phyloP scores from a whole-genome alignment of 1,140 invertebrate genomes.

The Laupala kohalensis region DNA sequence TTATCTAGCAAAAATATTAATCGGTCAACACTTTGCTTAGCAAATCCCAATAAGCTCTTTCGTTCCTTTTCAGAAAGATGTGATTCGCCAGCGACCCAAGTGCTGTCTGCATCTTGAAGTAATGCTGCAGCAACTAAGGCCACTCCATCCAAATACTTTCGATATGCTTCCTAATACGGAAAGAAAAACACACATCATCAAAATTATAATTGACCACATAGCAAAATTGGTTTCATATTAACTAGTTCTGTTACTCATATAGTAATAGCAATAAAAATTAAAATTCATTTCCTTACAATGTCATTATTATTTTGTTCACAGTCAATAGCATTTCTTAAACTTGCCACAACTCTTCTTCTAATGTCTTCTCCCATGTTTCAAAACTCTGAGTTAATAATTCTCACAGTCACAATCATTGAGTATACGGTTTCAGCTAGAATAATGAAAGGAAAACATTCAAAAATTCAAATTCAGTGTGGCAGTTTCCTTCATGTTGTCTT shows the following conservation, averaged over 20 bases:
- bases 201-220: not conserved
- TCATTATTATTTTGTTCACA: constrained; percentile 5
- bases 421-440: too few relatives aligned
- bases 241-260: not conserved
- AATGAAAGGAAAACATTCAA: too few relatives aligned
- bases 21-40: constrained; percentile 14
- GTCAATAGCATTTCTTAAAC: constrained; percentile 4
- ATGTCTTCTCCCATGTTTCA: not conserved
- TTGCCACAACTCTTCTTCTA: not conserved
- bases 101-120: constrained; percentile 8
- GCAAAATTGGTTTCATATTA: not conserved
- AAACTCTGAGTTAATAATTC: not conserved
- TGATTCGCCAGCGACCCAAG: not conserved
- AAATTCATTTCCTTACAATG: not conserved
- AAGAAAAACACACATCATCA: not conserved
- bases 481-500: too few relatives aligned
- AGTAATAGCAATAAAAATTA: not conserved
- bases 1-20: constrained; percentile 12
- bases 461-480: too few relatives aligned
- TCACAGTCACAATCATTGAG: too few relatives aligned
- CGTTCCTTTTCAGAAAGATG: constrained; percentile 12
- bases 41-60: constrained; percentile 16
- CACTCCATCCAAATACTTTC: constrained; percentile 15
- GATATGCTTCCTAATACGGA: constrained; percentile 16
- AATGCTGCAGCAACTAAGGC: constrained; percentile 13